Base-by-base conservation (phyloP, 1,140 invertebrate species). In the Bombus vancouverensis region DNA sequence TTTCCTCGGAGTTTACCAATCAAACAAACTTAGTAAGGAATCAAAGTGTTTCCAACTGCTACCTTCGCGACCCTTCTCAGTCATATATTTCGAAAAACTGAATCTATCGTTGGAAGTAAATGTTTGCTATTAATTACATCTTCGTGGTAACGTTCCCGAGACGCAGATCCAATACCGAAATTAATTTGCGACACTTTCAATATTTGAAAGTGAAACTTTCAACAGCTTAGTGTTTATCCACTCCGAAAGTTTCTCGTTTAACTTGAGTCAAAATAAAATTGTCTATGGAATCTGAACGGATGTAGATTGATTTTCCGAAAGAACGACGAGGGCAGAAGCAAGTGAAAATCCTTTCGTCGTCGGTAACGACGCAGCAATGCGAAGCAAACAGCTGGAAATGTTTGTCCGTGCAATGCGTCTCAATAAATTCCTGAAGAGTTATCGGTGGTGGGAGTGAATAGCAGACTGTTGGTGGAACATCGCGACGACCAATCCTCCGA, bases 1-100 rank as follows among this genome's bases (percentile, higher is more conserved):
- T 74, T 86, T 76, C 47, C 47, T 59, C 59, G 12, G 28, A 71
- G 75, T 83, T 87, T 84, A 72, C 77, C 72, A 62, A 65, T 66
- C 68, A 53, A 82, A 87, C 34, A 77, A 86, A 82, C 71, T 88
- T 89, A 34, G 70, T 10, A 74, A 15, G 42, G 66, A 70, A 75
- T 88, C 85, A 76, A 74, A 85, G 81, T 83, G 68, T 32, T 22
- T 42, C 25, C 18, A 18, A 37, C 25, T 47, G 34, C 10, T 18
- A 25, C 9, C 9, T n/a, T 34, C n/a, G 9, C 39, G 32, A n/a
- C 25, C 37, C 25, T 25, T 28, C 59, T 28, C 47, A 53, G 18
- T 53, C 18, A 39, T 73, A 82, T 65, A 82, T 74, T 75, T 75
- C 37, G 53, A 75, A 42, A 66, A 74, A 73, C 39, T 28, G 73